phyloP scores from a whole-genome alignment of 2,888 invertebrate genomes.

The Drosophila aldrichi region DNA sequence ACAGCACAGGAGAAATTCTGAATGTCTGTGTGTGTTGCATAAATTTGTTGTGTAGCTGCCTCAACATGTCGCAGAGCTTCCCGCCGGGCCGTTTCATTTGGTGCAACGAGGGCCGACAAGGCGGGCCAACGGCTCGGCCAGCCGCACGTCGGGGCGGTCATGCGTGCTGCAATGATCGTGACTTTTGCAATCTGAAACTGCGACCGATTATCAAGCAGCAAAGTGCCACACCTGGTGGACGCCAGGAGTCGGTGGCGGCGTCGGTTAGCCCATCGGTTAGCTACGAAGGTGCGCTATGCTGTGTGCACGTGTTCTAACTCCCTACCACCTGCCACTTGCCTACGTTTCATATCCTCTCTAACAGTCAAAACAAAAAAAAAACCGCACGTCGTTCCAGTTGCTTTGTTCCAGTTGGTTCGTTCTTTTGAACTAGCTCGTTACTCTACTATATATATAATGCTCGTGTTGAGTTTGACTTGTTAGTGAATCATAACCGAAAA shows the following conservation, averaged over 20 bases:
- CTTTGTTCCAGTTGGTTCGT: conserved; percentile 58
- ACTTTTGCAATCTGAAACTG: conserved; percentile 85
- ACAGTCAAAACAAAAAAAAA: conserved; percentile 23
- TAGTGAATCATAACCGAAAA: conserved; percentile 54
- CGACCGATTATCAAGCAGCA: conserved; percentile 84
- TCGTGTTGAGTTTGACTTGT: conserved; percentile 63
- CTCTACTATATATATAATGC: conserved; percentile 27
- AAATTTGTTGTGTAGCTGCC: conserved; percentile 75
- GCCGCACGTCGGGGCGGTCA: conserved; percentile 83
- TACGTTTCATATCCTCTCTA: conserved; percentile 13
- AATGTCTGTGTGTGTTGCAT: conserved; percentile 29
- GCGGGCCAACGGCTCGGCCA: conserved; percentile 84
- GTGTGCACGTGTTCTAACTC: conserved; percentile 60
- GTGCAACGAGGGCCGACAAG: conserved; percentile 84
- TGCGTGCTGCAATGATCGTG: conserved; percentile 84
- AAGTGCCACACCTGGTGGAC: conserved; percentile 40
- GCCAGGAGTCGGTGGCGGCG: conserved; percentile 18
- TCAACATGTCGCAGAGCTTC: conserved; percentile 83
- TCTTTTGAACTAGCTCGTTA: conserved; percentile 53
- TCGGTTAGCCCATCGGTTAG: conserved; percentile 31
- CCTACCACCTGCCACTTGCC: conserved; percentile 14
- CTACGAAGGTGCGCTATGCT: conserved; percentile 77
- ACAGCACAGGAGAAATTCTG: conserved; percentile 2
- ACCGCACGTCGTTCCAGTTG: conserved; percentile 62
- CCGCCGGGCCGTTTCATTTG: conserved; percentile 85